phyloP scores from a whole-genome alignment of 2,113 vertebrate species.

The Lethenteron camtschaticum region DNA sequence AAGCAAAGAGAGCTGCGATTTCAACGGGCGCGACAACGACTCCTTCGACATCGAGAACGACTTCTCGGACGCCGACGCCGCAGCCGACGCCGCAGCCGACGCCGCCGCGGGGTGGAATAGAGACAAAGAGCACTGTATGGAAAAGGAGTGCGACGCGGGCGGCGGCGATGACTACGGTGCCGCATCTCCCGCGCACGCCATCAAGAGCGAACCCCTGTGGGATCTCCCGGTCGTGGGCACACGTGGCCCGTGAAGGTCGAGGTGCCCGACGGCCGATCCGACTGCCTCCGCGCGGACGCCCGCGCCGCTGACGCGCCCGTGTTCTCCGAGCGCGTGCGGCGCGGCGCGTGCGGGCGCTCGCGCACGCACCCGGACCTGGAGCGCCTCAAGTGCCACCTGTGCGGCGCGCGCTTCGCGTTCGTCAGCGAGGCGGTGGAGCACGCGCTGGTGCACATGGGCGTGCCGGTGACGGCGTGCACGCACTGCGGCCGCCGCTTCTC shows the following conservation, averaged over 20 bases:
- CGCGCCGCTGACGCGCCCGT: background rate
- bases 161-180: too few species aligned
- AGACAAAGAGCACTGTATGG: too few species aligned
- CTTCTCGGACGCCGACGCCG: too few species aligned
- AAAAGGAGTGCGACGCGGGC: too few species aligned
- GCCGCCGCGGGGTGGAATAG: too few species aligned
- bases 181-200: too few species aligned
- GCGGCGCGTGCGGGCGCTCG: background rate
- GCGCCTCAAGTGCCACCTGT: background rate
- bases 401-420: background rate
- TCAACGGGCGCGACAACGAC: background rate
- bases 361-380: background rate
- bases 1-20: background rate
- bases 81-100: too few species aligned
- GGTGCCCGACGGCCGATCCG: too few species aligned
- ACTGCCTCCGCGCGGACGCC: background rate
- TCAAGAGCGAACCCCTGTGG: too few species aligned
- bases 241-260: too few species aligned
- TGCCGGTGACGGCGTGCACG: background rate
- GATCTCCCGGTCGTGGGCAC: too few species aligned
- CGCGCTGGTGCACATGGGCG: conserved; percentile 2
- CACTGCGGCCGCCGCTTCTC: background rate
- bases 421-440: background rate
- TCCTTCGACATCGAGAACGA: background rate
- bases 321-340: background rate